Evolutionary conservation across 2,113 vertebrate species (phyloP).

Genomic region (Barbus barbus): DNA sequence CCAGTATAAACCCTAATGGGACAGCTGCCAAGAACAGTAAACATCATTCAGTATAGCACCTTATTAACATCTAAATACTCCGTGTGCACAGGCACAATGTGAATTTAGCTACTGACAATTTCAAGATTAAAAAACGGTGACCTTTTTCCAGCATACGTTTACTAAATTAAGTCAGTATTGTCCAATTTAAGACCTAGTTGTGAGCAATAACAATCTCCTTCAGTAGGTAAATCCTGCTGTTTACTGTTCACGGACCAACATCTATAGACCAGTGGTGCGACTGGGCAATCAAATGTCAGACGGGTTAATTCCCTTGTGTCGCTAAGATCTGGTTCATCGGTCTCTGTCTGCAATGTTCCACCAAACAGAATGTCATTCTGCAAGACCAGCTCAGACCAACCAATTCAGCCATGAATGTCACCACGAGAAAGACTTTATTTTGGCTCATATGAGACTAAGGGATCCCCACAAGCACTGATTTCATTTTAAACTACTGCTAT

Average conservation of each 20-base stretch:
- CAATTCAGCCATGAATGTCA: slow-evolving; percentile 22
- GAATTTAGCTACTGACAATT: slow-evolving; percentile 6
- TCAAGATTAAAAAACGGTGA: background rate
- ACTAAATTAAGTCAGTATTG: background rate
- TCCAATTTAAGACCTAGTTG: background rate
- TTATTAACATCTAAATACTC: slow-evolving; percentile 26
- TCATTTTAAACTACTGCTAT: background rate
- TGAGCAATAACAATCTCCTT: background rate
- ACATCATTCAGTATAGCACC: slow-evolving; percentile 31
- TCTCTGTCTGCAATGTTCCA: background rate
- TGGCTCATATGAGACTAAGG: background rate
- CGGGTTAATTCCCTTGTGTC: slow-evolving; percentile 10
- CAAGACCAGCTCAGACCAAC: slow-evolving; percentile 4
- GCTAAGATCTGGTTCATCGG: slow-evolving; percentile 1
- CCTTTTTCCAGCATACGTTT: background rate
- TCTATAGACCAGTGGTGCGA: background rate
- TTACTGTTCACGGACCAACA: background rate
- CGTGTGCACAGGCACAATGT: background rate
- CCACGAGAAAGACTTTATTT: background rate
- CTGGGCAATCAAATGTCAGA: slow-evolving; percentile 20
- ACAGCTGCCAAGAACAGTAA: slow-evolving; percentile 33
- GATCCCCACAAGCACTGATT: background rate
- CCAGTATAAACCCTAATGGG: slow-evolving; percentile 37
- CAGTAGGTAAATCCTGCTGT: background rate
- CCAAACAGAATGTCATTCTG: slow-evolving; percentile 15